A percentile compares a stretch with the other conserved stretches of the same genome.
Evolutionary conservation across 2,888 invertebrate genomes (phyloP).

Genomic region (Arenicola marina): DNA sequence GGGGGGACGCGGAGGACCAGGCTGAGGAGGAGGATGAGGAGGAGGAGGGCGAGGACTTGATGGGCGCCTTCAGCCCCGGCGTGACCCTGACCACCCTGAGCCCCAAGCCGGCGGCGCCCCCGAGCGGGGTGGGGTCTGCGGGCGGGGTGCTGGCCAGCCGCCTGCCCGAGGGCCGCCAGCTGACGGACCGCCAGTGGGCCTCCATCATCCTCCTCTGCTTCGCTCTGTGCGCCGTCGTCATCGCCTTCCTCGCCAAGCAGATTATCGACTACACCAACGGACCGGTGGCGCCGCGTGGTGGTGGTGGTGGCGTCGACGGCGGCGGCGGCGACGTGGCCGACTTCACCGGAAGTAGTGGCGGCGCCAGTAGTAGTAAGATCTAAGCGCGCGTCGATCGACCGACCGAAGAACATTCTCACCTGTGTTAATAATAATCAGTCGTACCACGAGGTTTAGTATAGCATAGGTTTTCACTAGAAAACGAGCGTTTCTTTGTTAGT

Average conservation of each 20-base stretch:
- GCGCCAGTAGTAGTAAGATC: no score
- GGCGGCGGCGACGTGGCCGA: neutral
- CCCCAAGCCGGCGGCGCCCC: constrained; percentile 41
- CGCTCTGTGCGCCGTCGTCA: constrained; percentile 68
- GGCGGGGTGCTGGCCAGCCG: neutral
- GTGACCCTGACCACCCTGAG: constrained; percentile 67
- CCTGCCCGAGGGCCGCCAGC: constrained; percentile 33
- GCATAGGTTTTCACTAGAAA: no score
- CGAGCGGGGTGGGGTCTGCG: neutral
- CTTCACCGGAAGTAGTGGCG: no score
- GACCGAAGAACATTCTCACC: no score
- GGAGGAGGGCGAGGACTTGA: constrained; percentile 7
- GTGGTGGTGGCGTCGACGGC: neutral
- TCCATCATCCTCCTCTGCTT: constrained; percentile 69
- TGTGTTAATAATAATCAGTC: no score
- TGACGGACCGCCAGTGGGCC: constrained; percentile 70
- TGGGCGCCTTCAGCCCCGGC: constrained; percentile 57
- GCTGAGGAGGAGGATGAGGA: no score
- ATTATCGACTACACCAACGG: constrained; percentile 31
- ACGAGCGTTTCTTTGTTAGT: no score
- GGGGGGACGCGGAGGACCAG: constrained; percentile 8
- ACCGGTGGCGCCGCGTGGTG: neutral
- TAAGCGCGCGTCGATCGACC: no score
- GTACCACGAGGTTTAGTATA: no score
- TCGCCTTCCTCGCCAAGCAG: constrained; percentile 69